These are phyloP conservation scores for Polietes domitor DNA, from an alignment of 2,888 invertebrate species.

Conservation along the genomic window DNA sequence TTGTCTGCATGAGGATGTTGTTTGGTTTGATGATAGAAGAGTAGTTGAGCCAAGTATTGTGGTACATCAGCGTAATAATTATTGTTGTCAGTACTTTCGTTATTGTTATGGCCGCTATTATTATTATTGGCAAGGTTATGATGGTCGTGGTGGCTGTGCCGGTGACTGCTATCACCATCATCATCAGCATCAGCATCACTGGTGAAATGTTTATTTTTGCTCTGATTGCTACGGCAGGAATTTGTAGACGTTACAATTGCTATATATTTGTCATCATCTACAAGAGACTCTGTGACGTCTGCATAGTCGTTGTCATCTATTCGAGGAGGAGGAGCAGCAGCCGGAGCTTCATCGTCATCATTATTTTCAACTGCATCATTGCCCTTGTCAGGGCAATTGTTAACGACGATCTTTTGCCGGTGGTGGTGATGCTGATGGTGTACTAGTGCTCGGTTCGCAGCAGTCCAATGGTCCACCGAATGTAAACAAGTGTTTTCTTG, in stretches of 20 bases:
- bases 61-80: constrained; percentile 42
- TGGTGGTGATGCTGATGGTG: constrained; percentile 34
- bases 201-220: constrained; percentile 49
- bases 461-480: constrained; percentile 65
- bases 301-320: constrained; percentile 43
- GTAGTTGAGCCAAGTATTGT: constrained; percentile 40
- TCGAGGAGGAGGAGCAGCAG: not conserved
- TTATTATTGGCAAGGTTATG: constrained; percentile 28
- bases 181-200: no score
- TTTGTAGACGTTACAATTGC: constrained; percentile 49
- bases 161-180: no score
- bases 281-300: constrained; percentile 58
- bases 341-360: constrained; percentile 35
- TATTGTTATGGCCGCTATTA: constrained; percentile 32
- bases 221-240: not conserved
- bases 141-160: constrained; percentile 32
- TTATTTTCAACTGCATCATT: constrained; percentile 63
- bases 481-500: constrained; percentile 66
- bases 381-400: constrained; percentile 59
- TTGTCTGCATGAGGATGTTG: constrained; percentile 1
- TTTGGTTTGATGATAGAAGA: constrained; percentile 36
- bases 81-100: constrained; percentile 39
- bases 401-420: constrained; percentile 52
- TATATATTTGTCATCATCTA: constrained; percentile 56
- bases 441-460: constrained; percentile 44